These are phyloP conservation scores for Paramisgurnus dabryanus DNA, from an alignment of 2,113 vertebrate species.

Conservation along the genomic window DNA sequence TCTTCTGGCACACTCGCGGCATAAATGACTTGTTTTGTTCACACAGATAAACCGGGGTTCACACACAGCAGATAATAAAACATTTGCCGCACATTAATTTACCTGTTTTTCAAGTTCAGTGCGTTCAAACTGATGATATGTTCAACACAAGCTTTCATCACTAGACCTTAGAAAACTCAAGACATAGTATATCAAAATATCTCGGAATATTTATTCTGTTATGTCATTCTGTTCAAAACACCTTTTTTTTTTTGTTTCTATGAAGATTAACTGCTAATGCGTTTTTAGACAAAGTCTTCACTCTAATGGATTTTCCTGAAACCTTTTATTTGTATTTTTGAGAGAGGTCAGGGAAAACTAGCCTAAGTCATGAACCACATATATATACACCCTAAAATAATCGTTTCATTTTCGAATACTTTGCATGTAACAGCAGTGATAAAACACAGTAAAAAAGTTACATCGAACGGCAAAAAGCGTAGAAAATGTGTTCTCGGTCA, in stretches of 20 bases:
- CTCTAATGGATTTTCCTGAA: neutral
- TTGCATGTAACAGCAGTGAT: neutral
- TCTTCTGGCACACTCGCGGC: neutral
- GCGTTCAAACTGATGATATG: neutral
- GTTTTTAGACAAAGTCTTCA: no score
- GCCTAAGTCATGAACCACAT: neutral
- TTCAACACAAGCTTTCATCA: no score
- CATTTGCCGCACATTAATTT: neutral
- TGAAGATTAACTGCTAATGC: no score
- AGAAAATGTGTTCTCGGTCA: no score
- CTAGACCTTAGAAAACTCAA: no score
- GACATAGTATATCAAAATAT: no score
- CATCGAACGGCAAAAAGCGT: no score
- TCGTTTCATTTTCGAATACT: neutral
- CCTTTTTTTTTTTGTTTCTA: no score
- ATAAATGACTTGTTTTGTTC: neutral
- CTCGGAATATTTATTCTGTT: no score
- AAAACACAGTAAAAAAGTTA: no score
- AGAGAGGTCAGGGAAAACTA: neutral
- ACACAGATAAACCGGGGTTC: neutral
- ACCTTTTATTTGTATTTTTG: neutral
- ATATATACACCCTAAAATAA: neutral
- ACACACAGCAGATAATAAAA: conserved; percentile 5
- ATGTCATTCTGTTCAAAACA: no score
- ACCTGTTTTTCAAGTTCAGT: conserved; percentile 36